Conservation (phyloP, 2,888 invertebrate genomes). For the Epirrhoe tristata region DNA sequence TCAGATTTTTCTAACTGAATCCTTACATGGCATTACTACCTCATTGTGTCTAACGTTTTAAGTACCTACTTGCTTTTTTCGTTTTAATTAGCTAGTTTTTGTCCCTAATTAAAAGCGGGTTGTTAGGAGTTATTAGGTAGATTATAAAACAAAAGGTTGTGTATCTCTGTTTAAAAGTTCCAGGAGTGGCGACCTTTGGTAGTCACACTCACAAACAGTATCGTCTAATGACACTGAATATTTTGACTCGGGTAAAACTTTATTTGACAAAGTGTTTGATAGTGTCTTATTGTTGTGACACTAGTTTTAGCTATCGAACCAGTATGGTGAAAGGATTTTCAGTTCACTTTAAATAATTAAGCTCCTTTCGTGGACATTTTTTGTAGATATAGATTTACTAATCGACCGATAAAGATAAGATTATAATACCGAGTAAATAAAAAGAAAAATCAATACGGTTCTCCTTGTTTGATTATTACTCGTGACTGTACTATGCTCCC, state of each 20-base stretch:
- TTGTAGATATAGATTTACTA: no score
- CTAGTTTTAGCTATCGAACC: no score
- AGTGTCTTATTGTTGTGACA: no score
- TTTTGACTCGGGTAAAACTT: no score
- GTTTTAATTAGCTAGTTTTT: slow-evolving; percentile 49
- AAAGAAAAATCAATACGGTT: no score
- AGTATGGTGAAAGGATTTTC: no score
- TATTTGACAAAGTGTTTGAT: no score
- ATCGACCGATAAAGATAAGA: no score
- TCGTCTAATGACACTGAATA: neutral
- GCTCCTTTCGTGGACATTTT: no score
- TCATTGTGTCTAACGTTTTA: slow-evolving; percentile 25
- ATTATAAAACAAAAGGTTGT: slow-evolving; percentile 45
- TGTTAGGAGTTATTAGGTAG: slow-evolving; percentile 48
- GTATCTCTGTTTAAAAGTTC: slow-evolving; percentile 35
- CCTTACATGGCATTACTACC: neutral
- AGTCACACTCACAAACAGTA: slow-evolving; percentile 28
- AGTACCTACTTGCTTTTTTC: slow-evolving; percentile 29
- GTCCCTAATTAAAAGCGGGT: slow-evolving; percentile 53
- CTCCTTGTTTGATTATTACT: neutral
- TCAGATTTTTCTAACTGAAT: no score
- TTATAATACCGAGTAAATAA: no score
- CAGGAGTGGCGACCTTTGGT: slow-evolving; percentile 47
- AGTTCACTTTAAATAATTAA: no score
- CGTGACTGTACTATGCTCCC: slow-evolving; percentile 10